Conservation (phyloP, 2,113 vertebrate genomes). For the Centropus bengalensis region DNA sequence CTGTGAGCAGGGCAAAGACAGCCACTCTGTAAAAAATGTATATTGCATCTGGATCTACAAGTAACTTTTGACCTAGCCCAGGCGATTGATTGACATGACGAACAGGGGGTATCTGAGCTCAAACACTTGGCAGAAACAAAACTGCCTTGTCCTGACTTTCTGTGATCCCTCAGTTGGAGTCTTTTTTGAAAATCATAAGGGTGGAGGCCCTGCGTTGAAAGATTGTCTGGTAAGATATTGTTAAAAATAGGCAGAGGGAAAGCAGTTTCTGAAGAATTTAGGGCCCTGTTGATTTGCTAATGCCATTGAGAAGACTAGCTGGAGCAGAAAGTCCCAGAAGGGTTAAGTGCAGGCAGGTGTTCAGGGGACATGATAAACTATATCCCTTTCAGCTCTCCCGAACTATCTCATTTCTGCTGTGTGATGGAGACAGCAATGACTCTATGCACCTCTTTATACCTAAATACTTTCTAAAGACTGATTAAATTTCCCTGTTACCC, state of each 20-base stretch:
- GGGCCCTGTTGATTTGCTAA: slow-evolving; percentile 62
- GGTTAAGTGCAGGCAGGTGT: slow-evolving; percentile 84
- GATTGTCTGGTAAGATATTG: slow-evolving; percentile 72
- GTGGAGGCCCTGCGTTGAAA: slow-evolving; percentile 62
- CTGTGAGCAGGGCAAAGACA: not conserved
- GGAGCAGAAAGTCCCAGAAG: slow-evolving; percentile 83
- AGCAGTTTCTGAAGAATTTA: slow-evolving; percentile 53
- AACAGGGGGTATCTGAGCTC: slow-evolving; percentile 25
- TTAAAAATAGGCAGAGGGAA: slow-evolving; percentile 23
- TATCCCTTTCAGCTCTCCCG: not conserved
- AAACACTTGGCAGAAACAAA: slow-evolving; percentile 42
- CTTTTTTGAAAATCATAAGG: slow-evolving; percentile 69
- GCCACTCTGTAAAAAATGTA: slow-evolving; percentile 52
- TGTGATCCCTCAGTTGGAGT: slow-evolving; percentile 66
- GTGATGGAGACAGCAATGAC: not conserved
- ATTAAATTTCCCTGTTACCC: slow-evolving; percentile 13
- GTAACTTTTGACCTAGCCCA: slow-evolving; percentile 75
- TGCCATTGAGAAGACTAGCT: slow-evolving; percentile 78
- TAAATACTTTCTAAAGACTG: not conserved
- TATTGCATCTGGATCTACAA: slow-evolving; percentile 68
- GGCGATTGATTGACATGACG: slow-evolving; percentile 72
- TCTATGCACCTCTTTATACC: not conserved
- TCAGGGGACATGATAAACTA: slow-evolving; percentile 38
- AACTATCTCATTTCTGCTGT: slow-evolving; percentile 49
- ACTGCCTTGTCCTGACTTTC: slow-evolving; percentile 56